Conservation (phyloP, 1,140 invertebrate species). For the Achatina immaculata region DNA sequence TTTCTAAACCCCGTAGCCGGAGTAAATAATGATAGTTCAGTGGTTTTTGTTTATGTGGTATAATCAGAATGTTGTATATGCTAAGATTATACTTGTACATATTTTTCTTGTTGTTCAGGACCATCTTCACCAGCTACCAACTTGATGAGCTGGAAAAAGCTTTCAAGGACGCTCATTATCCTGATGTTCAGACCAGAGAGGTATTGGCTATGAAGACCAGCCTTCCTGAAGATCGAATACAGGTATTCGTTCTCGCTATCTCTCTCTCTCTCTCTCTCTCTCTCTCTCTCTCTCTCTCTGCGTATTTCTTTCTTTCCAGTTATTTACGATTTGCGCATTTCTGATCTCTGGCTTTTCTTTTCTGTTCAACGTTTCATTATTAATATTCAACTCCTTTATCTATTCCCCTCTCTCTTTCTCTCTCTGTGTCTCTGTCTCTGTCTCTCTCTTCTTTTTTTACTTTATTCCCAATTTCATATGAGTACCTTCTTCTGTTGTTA, state of each 20-base stretch:
- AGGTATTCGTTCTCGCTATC: slow-evolving; percentile 77
- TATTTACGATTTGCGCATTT: background rate
- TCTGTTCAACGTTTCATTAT: background rate
- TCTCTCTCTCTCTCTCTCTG: slow-evolving; percentile 16
- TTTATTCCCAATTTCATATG: no score
- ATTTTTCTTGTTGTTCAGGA: slow-evolving; percentile 48
- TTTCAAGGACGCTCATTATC: slow-evolving; percentile 98
- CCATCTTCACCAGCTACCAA: slow-evolving; percentile 96
- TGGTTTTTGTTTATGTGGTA: no score
- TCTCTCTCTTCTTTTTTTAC: background rate
- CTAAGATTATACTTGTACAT: no score
- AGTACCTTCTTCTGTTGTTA: no score
- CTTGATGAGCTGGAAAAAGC: slow-evolving; percentile 98
- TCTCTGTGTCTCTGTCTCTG: background rate
- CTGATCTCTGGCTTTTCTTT: slow-evolving; percentile 7
- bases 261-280: background rate
- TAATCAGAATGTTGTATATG: no score
- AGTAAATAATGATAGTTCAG: no score
- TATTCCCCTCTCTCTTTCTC: background rate
- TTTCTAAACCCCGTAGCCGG: no score
- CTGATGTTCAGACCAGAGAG: slow-evolving; percentile 97
- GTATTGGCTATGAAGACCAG: slow-evolving; percentile 97
- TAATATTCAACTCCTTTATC: background rate
- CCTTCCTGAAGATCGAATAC: slow-evolving; percentile 98
- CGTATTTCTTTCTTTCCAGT: slow-evolving; percentile 7